Percentiles rank a stretch among this genome's conserved stretches.
These are phyloP conservation scores for Erythrolamprus reginae DNA, from an alignment of 2,113 vertebrate species.

Conservation along the genomic window DNA sequence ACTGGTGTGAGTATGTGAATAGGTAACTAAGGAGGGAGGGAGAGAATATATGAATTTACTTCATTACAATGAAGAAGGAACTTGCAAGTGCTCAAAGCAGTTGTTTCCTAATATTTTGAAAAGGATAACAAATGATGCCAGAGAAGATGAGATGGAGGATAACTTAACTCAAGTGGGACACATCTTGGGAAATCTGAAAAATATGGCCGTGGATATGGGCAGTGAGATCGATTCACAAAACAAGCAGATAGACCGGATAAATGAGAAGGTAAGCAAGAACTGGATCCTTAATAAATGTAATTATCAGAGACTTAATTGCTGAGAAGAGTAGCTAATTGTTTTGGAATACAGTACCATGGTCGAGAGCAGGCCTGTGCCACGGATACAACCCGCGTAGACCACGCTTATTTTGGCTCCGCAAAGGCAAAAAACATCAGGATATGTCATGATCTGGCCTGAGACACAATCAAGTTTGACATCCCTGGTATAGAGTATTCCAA, in stretches of 20 bases:
- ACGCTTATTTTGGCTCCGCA: too few relatives aligned
- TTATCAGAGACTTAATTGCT: not conserved
- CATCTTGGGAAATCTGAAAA: slow-evolving; percentile 89
- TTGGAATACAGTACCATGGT: not conserved
- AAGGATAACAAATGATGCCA: slow-evolving; percentile 91
- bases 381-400: too few relatives aligned
- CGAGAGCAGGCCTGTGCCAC: not conserved
- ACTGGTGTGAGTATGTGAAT: not conserved
- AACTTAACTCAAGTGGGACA: slow-evolving; percentile 86
- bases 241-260: slow-evolving; percentile 82
- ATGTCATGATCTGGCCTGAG: too few relatives aligned
- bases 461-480: too few relatives aligned
- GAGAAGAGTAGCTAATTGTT: not conserved
- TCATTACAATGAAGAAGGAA: not conserved
- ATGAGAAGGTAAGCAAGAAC: slow-evolving; percentile 75
- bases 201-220: slow-evolving; percentile 92
- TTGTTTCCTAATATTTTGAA: slow-evolving; percentile 16
- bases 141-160: slow-evolving; percentile 98
- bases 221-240: slow-evolving; percentile 91
- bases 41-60: not conserved
- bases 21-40: not conserved
- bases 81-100: not conserved
- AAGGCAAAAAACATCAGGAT: too few relatives aligned
- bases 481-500: not conserved
- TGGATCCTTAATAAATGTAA: not conserved